Base-by-base conservation (phyloP, 2,797 vertebrate species). In the Micropoecilia bifurca region DNA sequence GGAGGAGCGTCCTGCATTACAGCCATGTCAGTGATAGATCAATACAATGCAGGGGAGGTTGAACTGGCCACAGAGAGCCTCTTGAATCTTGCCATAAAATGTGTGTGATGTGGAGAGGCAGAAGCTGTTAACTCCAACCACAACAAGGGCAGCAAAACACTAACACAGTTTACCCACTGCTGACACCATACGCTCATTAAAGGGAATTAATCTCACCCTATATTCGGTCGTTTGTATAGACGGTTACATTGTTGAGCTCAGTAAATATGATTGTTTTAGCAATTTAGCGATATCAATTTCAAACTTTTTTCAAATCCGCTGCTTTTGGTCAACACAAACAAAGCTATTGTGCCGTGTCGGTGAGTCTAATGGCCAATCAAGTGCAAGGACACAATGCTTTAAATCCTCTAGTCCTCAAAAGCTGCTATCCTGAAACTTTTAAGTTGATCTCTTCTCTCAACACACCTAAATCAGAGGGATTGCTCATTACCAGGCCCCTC, bases 11-110 rank as follows among this genome's bases (percentile, higher is more conserved):
- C 92, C 91, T 91, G 93, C 90, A 89, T 94, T 94, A 95, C 90
- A 91, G 88, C 91, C 91, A 87, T 88, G 93, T 90, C 93, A 94
- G 89, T 80, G 84, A 61, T 79, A 63, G 92, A 95, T 96, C 95
- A 87, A 95, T 96, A 94, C 83, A 36, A 79, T 77, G 86, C 86
- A 89, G 90, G 86, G 83, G 82, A 82, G 85, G 88, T 87, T 86
- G 90, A 87, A 89, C 78, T 79, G 90, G 85, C 85, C 87, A 72
- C 82, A 36, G 80, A 86, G 83, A 90, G 80, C 87, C 80, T 87
- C 83, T 86, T 79, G 88, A 93, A 91, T 90, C 84, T 75, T 74
- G 53, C 88, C 47, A 89, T 96, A 95, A 95, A 95, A 93, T 90
- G 61, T 91, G 83, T 80, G 84, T 81, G 86, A 90, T 61, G 53